Percentiles rank a stretch among this genome's conserved stretches.
These are phyloP conservation scores for Nothoprocta pentlandii DNA, from an alignment of 2,113 vertebrate species.

Conservation along the genomic window DNA sequence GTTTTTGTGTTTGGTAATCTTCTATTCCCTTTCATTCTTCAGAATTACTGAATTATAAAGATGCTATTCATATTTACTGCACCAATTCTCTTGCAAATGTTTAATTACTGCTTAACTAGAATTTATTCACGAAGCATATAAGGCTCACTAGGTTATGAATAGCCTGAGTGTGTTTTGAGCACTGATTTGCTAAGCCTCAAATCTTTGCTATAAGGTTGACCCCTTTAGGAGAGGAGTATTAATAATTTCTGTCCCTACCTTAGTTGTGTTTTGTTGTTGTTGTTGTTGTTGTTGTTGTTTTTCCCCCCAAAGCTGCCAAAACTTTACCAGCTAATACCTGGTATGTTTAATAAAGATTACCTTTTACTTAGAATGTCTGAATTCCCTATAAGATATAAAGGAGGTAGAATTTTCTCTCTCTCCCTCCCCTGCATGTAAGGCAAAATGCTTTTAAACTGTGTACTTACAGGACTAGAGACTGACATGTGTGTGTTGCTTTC, in stretches of 20 bases:
- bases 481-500: rapidly evolving
- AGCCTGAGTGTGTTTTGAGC: background rate
- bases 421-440: background rate
- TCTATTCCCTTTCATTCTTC: background rate
- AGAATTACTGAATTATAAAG: background rate
- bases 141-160: background rate
- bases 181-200: background rate
- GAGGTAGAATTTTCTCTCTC: background rate
- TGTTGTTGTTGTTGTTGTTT: no score
- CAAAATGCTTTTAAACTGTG: background rate
- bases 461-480: background rate
- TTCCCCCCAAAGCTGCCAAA: background rate
- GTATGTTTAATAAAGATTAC: background rate
- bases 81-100: background rate
- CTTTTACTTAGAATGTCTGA: background rate
- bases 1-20: background rate
- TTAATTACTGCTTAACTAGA: background rate
- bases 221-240: background rate
- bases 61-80: background rate
- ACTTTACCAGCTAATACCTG: background rate
- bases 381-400: background rate
- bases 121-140: background rate
- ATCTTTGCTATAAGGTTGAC: background rate
- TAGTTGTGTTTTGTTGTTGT: background rate
- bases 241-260: background rate